phyloP scores from a whole-genome alignment of 37 sponge, comb jelly and placozoan genomes.

The Spongilla lacustris region DNA sequence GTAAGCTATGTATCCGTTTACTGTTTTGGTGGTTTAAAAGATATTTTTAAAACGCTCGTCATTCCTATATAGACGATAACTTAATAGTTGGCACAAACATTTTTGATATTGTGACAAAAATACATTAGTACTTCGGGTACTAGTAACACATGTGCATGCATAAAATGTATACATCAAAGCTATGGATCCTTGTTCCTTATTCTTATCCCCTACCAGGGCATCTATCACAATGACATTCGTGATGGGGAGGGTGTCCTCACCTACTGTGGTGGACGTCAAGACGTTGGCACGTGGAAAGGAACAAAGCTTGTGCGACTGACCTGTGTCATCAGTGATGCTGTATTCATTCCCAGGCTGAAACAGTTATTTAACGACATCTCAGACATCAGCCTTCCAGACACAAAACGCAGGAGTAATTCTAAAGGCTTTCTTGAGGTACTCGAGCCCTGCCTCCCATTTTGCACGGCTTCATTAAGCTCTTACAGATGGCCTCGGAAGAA shows the following conservation, averaged over 20 bases:
- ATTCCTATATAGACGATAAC: too few relatives aligned
- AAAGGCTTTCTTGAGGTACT: conserved; percentile 71
- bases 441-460: too few relatives aligned
- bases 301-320: conserved; percentile 62
- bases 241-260: conserved; percentile 80
- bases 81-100: too few relatives aligned
- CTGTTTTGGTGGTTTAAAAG: too few relatives aligned
- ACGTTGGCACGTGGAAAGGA: conserved; percentile 85
- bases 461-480: neutral
- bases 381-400: conserved; percentile 41
- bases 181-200: too few relatives aligned
- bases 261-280: conserved; percentile 68
- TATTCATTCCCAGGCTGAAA: conserved; percentile 1
- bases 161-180: too few relatives aligned
- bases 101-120: too few relatives aligned
- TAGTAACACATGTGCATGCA: neutral
- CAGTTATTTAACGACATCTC: neutral
- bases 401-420: conserved; percentile 42
- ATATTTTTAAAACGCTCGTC: too few relatives aligned
- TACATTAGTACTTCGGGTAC: too few relatives aligned
- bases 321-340: conserved; percentile 58
- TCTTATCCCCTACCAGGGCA: conserved; percentile 55
- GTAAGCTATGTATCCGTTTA: conserved; percentile 19
- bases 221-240: conserved; percentile 66
- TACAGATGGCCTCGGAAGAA: conserved; percentile 68